phyloP scores from a whole-genome alignment of 2,888 invertebrate species.

The Ethmia dodecea region DNA sequence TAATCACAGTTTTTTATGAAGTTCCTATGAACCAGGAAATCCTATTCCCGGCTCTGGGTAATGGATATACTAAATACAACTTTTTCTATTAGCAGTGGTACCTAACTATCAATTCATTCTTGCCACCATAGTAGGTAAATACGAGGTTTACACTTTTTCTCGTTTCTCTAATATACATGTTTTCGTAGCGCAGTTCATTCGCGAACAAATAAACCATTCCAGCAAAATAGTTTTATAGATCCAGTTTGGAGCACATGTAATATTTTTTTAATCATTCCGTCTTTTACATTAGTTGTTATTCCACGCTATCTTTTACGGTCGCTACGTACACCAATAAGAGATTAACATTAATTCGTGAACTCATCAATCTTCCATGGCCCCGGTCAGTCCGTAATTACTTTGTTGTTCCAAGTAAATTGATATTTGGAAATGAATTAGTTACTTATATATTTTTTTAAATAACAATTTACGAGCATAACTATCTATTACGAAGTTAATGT shows the following conservation, averaged over 20 bases:
- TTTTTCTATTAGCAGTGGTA: neutral
- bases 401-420: slow-evolving; percentile 49
- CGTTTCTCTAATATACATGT: too few relatives aligned
- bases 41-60: slow-evolving; percentile 25
- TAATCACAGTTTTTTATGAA: slow-evolving; percentile 51
- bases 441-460: neutral
- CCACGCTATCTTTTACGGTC: slow-evolving; percentile 20
- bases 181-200: too few relatives aligned
- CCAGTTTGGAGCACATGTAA: too few relatives aligned
- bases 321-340: slow-evolving; percentile 15
- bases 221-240: too few relatives aligned
- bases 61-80: slow-evolving; percentile 23
- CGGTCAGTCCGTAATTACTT: slow-evolving; percentile 41
- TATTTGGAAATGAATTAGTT: slow-evolving; percentile 25
- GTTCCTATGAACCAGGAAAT: slow-evolving; percentile 48
- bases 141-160: too few relatives aligned
- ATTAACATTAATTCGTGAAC: slow-evolving; percentile 35
- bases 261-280: too few relatives aligned
- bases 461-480: too few relatives aligned
- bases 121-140: too few relatives aligned
- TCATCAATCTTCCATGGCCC: slow-evolving; percentile 50
- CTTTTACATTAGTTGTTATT: slow-evolving; percentile 6
- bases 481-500: too few relatives aligned
- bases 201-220: too few relatives aligned
- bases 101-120: neutral